Evolutionary conservation across 2,113 vertebrate genomes (phyloP), one percentile per base, ranked within the genome.

Genomic region (Alexandromys fortis): DNA sequence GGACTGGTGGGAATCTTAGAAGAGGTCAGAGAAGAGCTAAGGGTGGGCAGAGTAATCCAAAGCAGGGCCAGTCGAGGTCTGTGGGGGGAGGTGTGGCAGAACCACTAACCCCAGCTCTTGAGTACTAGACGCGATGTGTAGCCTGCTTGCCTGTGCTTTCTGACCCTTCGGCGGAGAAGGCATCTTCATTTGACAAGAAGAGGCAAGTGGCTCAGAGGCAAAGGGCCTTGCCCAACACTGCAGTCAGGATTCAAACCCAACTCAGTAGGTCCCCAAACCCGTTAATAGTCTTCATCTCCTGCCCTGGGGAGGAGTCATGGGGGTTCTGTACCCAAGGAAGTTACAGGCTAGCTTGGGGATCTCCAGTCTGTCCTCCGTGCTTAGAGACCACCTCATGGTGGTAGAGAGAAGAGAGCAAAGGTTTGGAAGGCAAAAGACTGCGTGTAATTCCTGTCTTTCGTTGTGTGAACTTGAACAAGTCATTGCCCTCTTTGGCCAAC

Each of bases 191-290:
- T 92, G 79, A 61, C 73, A 91, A 91, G 45, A 55, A 45, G 67
- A 94, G 21, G 86, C 85, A 92, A 58, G 73, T 42, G 52, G 16
- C 35, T 91, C 55, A 79, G 87, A 95, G 67, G 93, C 86, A 91
- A 91, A 82, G 49, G 4, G 9, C 79, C 16, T 95, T 89, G 10
- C 63, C 85, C 21, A 38, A 58, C 45, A 28, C 30, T 78, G 61
- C 33, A 47, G 35, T 55, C 38, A 72, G 49, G 26, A 67, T 77
- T 73, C 13, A 26, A 93, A 88, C 33, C 19, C 12, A 7, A 47
- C 52, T 70, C 76, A 38, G 35, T 61, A 81, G 78, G 58, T 2
- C 47, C 78, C 16, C 47, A 55, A 52, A 45, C 4, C 47, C n/a
- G n/a, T 33, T 47, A 35, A 38, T 33, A 92, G 63, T 28, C 55